phyloP scores from a whole-genome alignment of 2,888 invertebrate genomes.

The Dilophus febrilis region DNA sequence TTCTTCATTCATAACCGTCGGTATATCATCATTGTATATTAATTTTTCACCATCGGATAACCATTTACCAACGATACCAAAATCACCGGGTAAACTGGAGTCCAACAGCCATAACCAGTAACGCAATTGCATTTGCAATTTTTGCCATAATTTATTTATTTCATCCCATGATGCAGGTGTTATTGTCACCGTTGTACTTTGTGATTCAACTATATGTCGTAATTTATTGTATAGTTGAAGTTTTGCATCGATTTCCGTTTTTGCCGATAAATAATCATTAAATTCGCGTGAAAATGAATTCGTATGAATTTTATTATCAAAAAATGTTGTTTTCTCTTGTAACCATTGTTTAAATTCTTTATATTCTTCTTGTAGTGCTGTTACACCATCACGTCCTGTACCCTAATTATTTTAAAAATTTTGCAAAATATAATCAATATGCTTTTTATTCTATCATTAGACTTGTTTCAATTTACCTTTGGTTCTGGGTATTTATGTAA shows the following conservation, averaged over 20 bases:
- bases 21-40: conserved; percentile 65
- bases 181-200: conserved; percentile 58
- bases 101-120: conserved; percentile 85
- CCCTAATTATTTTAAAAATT: conserved; percentile 29
- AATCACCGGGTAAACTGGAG: conserved; percentile 66
- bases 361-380: conserved; percentile 65
- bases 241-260: conserved; percentile 58
- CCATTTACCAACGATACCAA: conserved; percentile 80
- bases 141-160: conserved; percentile 63
- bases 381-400: conserved; percentile 52
- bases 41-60: conserved; percentile 72
- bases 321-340: conserved; percentile 53
- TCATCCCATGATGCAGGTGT: conserved; percentile 75
- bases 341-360: conserved; percentile 69
- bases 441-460: background rate
- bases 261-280: conserved; percentile 62
- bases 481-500: conserved; percentile 88
- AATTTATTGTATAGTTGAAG: conserved; percentile 57
- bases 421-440: background rate
- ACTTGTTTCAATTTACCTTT: conserved; percentile 31
- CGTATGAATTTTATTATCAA: conserved; percentile 60
- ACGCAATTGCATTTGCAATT: conserved; percentile 57
- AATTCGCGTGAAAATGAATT: conserved; percentile 61
- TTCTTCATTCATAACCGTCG: conserved; percentile 70
- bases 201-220: conserved; percentile 60